These are phyloP conservation scores for Atherinomorus stipes DNA, from an alignment of 2,113 vertebrate species.

Conservation along the genomic window DNA sequence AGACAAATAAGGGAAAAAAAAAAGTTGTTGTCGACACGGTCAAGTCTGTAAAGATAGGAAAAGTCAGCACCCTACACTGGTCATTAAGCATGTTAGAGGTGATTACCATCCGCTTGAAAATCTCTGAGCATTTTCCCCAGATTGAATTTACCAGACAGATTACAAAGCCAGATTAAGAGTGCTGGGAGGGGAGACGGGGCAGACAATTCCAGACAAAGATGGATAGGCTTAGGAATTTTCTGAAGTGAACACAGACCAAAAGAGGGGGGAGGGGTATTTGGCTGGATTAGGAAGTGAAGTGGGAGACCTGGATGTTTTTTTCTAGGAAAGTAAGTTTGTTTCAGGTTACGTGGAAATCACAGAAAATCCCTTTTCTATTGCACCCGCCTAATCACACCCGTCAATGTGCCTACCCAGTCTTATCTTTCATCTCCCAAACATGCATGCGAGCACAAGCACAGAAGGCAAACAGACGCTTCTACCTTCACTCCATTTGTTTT, in stretches of 20 bases:
- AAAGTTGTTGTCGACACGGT: slow-evolving; percentile 1
- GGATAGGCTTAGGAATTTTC: slow-evolving; percentile 36
- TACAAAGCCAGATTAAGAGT: slow-evolving; percentile 66
- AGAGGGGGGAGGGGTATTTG: not conserved
- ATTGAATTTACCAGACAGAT: slow-evolving; percentile 78
- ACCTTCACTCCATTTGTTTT: slow-evolving; percentile 24
- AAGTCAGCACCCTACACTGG: slow-evolving; percentile 31
- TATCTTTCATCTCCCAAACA: slow-evolving; percentile 27
- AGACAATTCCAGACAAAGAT: slow-evolving; percentile 47
- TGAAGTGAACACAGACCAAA: slow-evolving; percentile 8
- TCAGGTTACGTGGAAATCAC: slow-evolving; percentile 44
- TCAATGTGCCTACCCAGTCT: not conserved
- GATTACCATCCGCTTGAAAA: slow-evolving; percentile 59
- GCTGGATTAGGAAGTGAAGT: slow-evolving; percentile 51
- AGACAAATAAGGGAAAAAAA: not conserved
- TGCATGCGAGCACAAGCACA: not conserved
- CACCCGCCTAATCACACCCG: slow-evolving; percentile 23
- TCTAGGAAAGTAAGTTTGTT: slow-evolving; percentile 37
- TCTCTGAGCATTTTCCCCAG: slow-evolving; percentile 52
- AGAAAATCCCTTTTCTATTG: slow-evolving; percentile 46
- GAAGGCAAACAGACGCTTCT: slow-evolving; percentile 18
- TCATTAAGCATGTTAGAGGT: slow-evolving; percentile 44
- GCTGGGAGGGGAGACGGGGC: slow-evolving; percentile 9
- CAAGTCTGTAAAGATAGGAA: slow-evolving; percentile 18
- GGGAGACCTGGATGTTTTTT: slow-evolving; percentile 60